A percentile compares a stretch with the other conserved stretches of the same genome.
Evolutionary conservation across 2,113 vertebrate species (phyloP).

Genomic region (Diphyllodes magnificus): DNA sequence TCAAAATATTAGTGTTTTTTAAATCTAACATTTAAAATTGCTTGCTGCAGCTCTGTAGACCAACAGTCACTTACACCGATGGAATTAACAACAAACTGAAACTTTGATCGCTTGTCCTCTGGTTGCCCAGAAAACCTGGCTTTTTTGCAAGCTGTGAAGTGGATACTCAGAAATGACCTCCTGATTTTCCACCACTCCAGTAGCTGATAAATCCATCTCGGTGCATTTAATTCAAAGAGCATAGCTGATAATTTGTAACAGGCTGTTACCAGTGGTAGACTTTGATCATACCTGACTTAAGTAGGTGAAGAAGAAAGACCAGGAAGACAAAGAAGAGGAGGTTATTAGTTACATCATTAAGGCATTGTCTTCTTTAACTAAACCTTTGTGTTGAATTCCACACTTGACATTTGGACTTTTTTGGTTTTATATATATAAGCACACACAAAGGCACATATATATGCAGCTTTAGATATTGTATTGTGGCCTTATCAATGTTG

Average conservation of each 20-base stretch:
- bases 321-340: background rate
- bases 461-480: background rate
- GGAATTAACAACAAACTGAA: background rate
- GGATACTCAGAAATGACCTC: background rate
- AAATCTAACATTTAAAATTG: background rate
- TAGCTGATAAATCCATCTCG: accelerated
- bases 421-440: background rate
- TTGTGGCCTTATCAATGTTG: background rate
- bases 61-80: background rate
- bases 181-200: background rate
- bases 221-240: background rate
- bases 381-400: background rate
- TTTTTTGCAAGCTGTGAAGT: background rate
- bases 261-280: background rate
- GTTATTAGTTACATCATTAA: background rate
- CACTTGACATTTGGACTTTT: background rate
- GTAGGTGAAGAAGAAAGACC: background rate
- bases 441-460: background rate
- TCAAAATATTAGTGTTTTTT: background rate
- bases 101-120: background rate
- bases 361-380: background rate
- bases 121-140: background rate
- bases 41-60: background rate
- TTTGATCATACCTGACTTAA: background rate
- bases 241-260: background rate